Conservation (phyloP, 1,140 invertebrate species). For the Microplitis demolitor region DNA sequence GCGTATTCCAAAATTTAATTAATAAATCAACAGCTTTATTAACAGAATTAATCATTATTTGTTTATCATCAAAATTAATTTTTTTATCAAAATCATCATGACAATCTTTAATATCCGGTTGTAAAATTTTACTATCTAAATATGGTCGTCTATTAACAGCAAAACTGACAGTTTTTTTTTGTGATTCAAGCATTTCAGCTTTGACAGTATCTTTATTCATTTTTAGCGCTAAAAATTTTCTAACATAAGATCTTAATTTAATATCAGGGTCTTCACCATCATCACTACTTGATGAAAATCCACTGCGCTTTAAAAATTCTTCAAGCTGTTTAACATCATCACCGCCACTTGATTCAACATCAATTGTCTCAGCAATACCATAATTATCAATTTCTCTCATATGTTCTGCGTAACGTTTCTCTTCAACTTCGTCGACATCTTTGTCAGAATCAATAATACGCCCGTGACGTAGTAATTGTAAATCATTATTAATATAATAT, state of each 20-base stretch:
- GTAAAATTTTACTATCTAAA: constrained; percentile 39
- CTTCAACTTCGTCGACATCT: constrained; percentile 57
- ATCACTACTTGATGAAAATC: constrained; percentile 70
- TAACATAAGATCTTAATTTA: constrained; percentile 73
- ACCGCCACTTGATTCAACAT: constrained; percentile 63
- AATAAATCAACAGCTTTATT: constrained; percentile 71
- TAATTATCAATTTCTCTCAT: constrained; percentile 41
- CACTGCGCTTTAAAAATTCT: constrained; percentile 75
- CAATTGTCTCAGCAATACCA: constrained; percentile 40
- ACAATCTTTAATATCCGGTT: neutral
- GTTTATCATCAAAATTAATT: constrained; percentile 57
- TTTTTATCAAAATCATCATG: constrained; percentile 31
- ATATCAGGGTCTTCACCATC: constrained; percentile 70
- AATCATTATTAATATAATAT: constrained; percentile 70
- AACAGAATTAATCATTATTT: constrained; percentile 69
- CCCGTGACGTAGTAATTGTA: constrained; percentile 45
- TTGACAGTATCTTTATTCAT: constrained; percentile 63
- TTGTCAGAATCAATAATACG: constrained; percentile 55
- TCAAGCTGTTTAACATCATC: constrained; percentile 71
- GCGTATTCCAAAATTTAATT: constrained; percentile 60
- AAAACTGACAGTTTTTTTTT: constrained; percentile 73
- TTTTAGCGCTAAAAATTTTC: constrained; percentile 65
- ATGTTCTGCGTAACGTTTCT: constrained; percentile 51
- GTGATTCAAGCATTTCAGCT: constrained; percentile 67
- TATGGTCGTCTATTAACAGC: constrained; percentile 69